These are phyloP conservation scores for Cryptomyrus ogoouensis DNA, from an alignment of 2,113 vertebrate species.

Conservation along the genomic window DNA sequence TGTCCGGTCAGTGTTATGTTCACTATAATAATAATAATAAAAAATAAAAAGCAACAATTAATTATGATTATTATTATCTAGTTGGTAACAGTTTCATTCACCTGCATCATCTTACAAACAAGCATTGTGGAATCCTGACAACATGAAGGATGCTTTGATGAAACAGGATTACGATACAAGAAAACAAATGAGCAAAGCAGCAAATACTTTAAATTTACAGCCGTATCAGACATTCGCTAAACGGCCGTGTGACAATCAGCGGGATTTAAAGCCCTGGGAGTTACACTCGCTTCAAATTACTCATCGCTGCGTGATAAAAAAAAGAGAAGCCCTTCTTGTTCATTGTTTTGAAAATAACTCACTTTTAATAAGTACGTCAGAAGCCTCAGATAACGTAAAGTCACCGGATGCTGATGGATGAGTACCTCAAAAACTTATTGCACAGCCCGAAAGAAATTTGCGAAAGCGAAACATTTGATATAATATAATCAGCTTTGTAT, in stretches of 20 bases:
- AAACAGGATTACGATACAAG: not conserved
- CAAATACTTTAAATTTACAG: not conserved
- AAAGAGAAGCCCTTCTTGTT: not conserved
- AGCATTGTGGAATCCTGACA: not conserved
- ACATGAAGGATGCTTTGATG: not conserved
- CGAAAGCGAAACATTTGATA: conserved; percentile 5
- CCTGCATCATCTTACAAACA: not conserved
- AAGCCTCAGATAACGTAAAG: not conserved
- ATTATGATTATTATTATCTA: not conserved
- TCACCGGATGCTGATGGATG: not conserved
- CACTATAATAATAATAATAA: not conserved
- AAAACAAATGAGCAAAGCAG: not conserved
- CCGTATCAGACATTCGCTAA: not conserved
- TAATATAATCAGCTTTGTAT: conserved; percentile 11
- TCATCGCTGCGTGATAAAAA: not conserved
- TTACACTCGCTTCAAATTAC: not conserved
- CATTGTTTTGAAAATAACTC: conserved; percentile 7
- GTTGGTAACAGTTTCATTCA: not conserved
- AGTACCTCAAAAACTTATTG: not conserved
- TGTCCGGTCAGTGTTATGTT: not conserved
- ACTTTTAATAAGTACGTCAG: conserved; percentile 5
- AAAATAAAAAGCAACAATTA: not conserved
- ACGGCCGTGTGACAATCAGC: not conserved
- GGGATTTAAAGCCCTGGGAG: not conserved
- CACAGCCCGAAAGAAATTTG: not conserved